Conservation (phyloP, 2,797 vertebrate genomes). For the Rhynchotus rufescens region DNA sequence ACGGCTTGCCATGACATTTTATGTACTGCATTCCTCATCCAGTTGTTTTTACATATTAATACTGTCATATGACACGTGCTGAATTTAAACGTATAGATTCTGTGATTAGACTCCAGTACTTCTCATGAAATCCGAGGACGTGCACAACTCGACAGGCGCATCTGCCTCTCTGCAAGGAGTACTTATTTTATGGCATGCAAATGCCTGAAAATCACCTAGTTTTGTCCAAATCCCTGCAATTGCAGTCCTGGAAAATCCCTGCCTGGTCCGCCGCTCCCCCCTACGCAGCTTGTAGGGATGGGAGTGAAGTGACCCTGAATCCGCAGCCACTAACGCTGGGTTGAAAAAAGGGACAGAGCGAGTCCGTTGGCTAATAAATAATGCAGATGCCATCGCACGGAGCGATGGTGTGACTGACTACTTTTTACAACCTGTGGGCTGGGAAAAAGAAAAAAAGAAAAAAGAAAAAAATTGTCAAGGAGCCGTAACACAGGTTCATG, state of each 20-base stretch:
- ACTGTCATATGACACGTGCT: rapidly evolving
- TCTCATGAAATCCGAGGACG: neutral
- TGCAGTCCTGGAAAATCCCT: neutral
- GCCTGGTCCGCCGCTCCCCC: neutral
- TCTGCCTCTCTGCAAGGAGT: neutral
- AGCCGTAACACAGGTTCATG: neutral
- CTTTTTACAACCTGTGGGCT: slow-evolving; percentile 9
- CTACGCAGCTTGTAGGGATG: neutral
- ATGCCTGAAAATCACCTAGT: neutral
- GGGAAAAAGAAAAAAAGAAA: slow-evolving; percentile 33
- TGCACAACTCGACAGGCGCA: rapidly evolving
- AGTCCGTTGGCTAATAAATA: neutral
- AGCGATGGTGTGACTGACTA: neutral
- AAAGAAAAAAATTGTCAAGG: neutral
- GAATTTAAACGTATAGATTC: neutral
- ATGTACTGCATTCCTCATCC: neutral
- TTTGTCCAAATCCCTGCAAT: neutral
- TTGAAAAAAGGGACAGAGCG: slow-evolving; percentile 30
- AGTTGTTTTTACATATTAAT: neutral
- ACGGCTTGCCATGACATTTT: neutral
- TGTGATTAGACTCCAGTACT: rapidly evolving
- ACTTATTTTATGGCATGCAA: neutral
- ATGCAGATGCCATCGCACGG: neutral
- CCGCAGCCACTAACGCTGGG: neutral
- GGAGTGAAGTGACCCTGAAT: neutral